A percentile compares a stretch with the other conserved stretches of the same genome.
phyloP scores from a whole-genome alignment of 2,113 vertebrate species.

The Lepus europaeus region DNA sequence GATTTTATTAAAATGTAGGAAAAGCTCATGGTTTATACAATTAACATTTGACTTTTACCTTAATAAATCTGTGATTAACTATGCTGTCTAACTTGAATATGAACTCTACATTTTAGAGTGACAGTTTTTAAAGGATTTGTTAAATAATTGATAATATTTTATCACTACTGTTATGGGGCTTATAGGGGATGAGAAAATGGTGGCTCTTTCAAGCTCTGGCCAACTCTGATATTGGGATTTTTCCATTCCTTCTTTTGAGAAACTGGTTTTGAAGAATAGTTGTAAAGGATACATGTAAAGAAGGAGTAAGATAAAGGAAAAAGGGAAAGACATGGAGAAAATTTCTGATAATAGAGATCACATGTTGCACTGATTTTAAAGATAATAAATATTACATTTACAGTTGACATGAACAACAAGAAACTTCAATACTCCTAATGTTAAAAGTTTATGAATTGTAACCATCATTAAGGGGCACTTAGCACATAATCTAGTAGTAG shows the following conservation, averaged over 20 bases:
- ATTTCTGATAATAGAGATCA: constrained; percentile 4
- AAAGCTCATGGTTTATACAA: neutral
- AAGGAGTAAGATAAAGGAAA: neutral
- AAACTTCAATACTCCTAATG: neutral
- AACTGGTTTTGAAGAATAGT: neutral
- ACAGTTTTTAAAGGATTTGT: constrained; percentile 10
- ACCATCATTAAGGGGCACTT: neutral
- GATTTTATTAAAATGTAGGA: neutral
- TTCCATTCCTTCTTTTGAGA: neutral
- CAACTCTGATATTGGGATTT: neutral
- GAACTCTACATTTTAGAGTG: neutral
- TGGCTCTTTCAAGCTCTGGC: neutral
- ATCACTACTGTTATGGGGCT: neutral
- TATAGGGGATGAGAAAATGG: neutral
- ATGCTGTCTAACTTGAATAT: neutral
- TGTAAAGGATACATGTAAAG: neutral
- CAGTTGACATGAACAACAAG: neutral
- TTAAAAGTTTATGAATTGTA: neutral
- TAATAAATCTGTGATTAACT: neutral
- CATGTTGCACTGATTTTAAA: constrained; percentile 42
- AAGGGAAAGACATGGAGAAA: neutral
- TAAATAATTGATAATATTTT: constrained; percentile 35
- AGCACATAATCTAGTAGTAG: neutral
- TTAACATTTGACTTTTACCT: neutral
- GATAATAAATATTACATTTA: neutral